Conservation (phyloP, 2,888 invertebrate genomes). For the Exephanes ischioxanthus region DNA sequence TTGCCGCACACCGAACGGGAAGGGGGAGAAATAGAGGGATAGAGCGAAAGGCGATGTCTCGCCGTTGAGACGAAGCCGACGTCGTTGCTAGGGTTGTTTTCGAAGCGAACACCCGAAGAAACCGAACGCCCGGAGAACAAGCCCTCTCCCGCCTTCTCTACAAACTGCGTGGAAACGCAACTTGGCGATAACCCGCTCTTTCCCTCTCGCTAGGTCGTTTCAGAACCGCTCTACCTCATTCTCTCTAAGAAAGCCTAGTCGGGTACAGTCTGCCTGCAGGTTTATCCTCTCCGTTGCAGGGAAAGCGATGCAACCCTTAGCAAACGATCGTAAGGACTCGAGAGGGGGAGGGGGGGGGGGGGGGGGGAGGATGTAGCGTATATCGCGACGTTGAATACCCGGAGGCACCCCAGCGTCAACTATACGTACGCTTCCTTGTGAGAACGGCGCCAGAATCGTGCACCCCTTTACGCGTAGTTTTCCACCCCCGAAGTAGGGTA, state of each 20-base stretch:
- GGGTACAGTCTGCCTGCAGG: background rate
- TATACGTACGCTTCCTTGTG: background rate
- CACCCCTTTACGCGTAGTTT: slow-evolving; percentile 40
- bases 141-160: background rate
- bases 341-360: background rate
- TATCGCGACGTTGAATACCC: slow-evolving; percentile 8
- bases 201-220: background rate
- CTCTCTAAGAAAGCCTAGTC: slow-evolving; percentile 8
- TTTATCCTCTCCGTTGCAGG: slow-evolving; percentile 32
- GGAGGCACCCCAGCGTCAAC: background rate
- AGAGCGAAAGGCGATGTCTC: slow-evolving; percentile 30
- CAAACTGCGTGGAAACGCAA: slow-evolving; percentile 18
- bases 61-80: slow-evolving; percentile 10
- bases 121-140: background rate
- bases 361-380: background rate
- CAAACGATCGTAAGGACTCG: slow-evolving; percentile 50
- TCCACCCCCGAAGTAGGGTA: slow-evolving; percentile 12
- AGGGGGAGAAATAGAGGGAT: background rate
- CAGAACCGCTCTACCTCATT: slow-evolving; percentile 13
- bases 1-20: background rate
- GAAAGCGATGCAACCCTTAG: slow-evolving; percentile 40
- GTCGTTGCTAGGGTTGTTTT: slow-evolving; percentile 42
- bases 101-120: slow-evolving; percentile 12
- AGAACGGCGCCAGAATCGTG: slow-evolving; percentile 4
- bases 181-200: slow-evolving; percentile 21